Evolutionary conservation across 2,113 vertebrate genomes (phyloP).

Genomic region (Sclerurus mexicanus): DNA sequence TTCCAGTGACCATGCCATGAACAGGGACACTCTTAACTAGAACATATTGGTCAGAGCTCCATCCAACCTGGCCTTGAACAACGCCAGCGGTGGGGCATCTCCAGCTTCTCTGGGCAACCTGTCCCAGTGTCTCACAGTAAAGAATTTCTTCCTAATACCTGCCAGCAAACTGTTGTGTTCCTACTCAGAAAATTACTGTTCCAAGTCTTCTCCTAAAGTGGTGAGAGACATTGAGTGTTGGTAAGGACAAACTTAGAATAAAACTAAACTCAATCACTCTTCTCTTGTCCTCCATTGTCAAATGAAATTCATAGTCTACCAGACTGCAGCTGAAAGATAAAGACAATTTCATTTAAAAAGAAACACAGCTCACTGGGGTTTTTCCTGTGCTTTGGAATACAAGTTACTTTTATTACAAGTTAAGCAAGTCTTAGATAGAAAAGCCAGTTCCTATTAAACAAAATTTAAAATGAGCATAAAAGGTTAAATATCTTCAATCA

Average conservation of each 20-base stretch:
- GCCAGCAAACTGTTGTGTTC: not conserved
- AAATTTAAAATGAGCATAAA: not conserved
- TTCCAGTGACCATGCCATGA: not conserved
- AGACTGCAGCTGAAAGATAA: not conserved
- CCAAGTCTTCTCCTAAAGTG: not conserved
- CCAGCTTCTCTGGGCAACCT: not conserved
- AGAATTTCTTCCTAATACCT: not conserved
- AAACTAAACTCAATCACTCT: not conserved
- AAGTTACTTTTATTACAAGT: not conserved
- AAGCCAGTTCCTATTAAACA: not conserved
- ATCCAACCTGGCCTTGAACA: not conserved
- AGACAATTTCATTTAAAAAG: not conserved
- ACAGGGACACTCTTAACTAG: not conserved
- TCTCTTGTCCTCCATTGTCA: not conserved
- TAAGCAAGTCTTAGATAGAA: not conserved
- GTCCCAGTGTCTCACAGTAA: not conserved
- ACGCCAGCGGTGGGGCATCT: not conserved
- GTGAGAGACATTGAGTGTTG: not conserved
- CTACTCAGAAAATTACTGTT: not conserved
- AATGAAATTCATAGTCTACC: not conserved
- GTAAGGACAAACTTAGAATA: not conserved
- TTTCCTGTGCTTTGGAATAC: not conserved
- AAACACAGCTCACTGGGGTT: not conserved
- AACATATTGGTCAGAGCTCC: not conserved
- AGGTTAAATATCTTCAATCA: not conserved